Evolutionary conservation across 2,797 vertebrate species (phyloP).

Genomic region (Diplodus sargus): DNA sequence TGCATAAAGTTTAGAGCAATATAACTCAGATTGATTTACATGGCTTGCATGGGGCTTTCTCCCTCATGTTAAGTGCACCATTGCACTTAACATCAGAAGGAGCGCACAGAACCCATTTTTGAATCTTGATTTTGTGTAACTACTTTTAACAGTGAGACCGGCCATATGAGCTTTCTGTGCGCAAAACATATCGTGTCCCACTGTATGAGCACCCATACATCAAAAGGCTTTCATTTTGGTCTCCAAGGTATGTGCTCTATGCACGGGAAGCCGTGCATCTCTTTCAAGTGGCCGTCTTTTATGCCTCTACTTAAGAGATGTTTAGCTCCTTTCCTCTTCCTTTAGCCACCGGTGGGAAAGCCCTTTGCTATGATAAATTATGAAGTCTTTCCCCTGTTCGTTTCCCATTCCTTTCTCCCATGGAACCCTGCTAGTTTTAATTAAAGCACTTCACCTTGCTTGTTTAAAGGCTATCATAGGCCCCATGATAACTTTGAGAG

Average conservation of each 20-base stretch:
- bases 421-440: conserved; percentile 85
- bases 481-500: conserved; percentile 84
- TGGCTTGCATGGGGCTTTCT: conserved; percentile 69
- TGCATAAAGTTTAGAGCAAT: conserved; percentile 87
- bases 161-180: conserved; percentile 31
- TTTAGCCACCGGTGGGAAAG: conserved; percentile 69
- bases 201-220: conserved; percentile 43
- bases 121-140: conserved; percentile 74
- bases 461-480: conserved; percentile 89
- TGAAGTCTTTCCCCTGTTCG: conserved; percentile 71
- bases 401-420: conserved; percentile 75
- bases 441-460: conserved; percentile 87
- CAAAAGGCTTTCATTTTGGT: conserved; percentile 59
- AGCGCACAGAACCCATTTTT: conserved; percentile 40
- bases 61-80: conserved; percentile 79
- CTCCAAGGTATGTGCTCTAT: conserved; percentile 55
- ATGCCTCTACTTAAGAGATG: conserved; percentile 69
- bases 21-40: conserved; percentile 88
- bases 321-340: conserved; percentile 66
- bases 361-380: conserved; percentile 83
- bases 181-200: conserved; percentile 36
- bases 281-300: conserved; percentile 66
- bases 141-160: conserved; percentile 70
- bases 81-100: conserved; percentile 71
- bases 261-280: conserved; percentile 35